Percentiles rank a stretch among this genome's conserved stretches.
Evolutionary conservation across 2,113 vertebrate species (phyloP).

Genomic region (Cygnus atratus): DNA sequence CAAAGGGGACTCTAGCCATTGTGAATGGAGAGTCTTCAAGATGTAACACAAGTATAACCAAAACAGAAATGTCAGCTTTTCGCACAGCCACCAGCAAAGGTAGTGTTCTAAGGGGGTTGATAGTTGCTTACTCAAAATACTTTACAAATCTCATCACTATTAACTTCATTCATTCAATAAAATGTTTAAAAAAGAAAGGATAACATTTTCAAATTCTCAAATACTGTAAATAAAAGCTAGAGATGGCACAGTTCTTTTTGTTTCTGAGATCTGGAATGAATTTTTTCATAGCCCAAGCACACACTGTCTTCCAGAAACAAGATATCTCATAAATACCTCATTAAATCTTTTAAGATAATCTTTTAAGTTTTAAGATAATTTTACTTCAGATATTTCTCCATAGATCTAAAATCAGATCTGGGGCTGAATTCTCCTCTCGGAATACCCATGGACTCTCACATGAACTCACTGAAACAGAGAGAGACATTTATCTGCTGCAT

Average conservation of each 20-base stretch:
- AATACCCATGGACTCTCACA: neutral
- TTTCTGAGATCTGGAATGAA: neutral
- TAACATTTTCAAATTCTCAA: neutral
- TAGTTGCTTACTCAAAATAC: neutral
- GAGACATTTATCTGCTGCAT: neutral
- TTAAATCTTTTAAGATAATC: neutral
- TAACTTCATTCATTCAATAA: neutral
- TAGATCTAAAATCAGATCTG: neutral
- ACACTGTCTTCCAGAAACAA: neutral
- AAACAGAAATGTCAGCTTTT: neutral
- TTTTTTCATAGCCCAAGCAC: neutral
- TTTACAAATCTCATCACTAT: neutral
- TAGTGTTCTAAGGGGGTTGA: neutral
- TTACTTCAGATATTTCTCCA: neutral
- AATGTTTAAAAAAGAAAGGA: neutral
- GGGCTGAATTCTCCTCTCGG: neutral
- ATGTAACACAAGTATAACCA: neutral
- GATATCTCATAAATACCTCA: neutral
- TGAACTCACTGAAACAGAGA: neutral
- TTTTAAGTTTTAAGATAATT: neutral
- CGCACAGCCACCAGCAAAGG: neutral
- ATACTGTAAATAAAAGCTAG: neutral
- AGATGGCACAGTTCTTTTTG: no score
- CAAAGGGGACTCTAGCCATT: neutral
- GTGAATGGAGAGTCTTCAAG: neutral